Percentiles rank a stretch among this genome's conserved stretches.
Conservation (phyloP, 2,113 vertebrate genomes). For the Psilopogon haemacephalus region DNA sequence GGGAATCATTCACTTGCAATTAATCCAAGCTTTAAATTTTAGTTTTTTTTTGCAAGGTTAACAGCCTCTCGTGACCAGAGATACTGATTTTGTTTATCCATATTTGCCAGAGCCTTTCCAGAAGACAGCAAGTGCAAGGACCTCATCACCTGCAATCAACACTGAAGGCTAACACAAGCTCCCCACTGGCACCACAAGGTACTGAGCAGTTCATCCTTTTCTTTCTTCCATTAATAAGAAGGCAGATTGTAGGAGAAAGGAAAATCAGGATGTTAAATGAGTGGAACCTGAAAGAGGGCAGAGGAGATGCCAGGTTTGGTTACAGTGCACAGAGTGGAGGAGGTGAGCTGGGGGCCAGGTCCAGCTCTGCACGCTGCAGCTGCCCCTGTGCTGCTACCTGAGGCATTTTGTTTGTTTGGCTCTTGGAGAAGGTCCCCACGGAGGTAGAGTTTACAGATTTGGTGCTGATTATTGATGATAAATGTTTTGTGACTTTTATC, state of each 20-base stretch:
- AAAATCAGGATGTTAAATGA: not conserved
- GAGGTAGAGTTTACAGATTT: conserved; percentile 8
- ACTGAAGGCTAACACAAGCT: not conserved
- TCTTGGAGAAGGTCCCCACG: not conserved
- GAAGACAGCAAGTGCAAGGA: not conserved
- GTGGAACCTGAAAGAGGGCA: not conserved
- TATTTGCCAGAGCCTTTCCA: not conserved
- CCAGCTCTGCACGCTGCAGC: not conserved
- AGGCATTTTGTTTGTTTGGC: not conserved
- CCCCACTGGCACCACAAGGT: no score
- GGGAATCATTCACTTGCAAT: not conserved
- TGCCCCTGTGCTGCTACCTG: not conserved
- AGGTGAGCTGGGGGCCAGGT: no score
- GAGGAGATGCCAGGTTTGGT: not conserved
- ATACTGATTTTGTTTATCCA: not conserved
- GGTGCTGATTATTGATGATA: conserved; percentile 22
- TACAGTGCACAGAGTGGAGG: not conserved
- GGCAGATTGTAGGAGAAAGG: not conserved
- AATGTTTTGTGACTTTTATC: conserved; percentile 17
- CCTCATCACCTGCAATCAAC: not conserved
- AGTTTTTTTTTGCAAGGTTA: conserved; percentile 15
- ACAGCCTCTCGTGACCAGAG: not conserved
- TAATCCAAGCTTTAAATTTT: not conserved
- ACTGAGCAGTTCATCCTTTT: no score
- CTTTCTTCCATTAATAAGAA: not conserved